Evolutionary conservation across 2,797 vertebrate species (phyloP).

Genomic region (Muscicapa striata): DNA sequence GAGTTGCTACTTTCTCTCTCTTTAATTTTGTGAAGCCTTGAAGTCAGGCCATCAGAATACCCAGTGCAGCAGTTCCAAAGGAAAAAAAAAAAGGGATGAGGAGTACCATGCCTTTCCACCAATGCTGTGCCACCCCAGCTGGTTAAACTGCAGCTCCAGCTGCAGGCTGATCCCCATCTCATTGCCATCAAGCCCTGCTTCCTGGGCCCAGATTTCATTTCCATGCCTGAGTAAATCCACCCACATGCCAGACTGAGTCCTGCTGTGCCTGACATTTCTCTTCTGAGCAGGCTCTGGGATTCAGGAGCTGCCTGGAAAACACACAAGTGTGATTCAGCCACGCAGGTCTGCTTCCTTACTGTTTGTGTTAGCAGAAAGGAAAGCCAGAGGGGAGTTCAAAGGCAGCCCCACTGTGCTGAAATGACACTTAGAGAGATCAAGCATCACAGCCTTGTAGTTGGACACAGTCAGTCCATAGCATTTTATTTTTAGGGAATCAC

Average conservation of each 20-base stretch:
- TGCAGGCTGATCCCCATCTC: not conserved
- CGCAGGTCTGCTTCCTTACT: conserved; percentile 7
- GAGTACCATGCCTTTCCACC: not conserved
- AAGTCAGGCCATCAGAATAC: not conserved
- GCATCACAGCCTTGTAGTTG: not conserved
- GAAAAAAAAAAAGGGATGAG: not conserved
- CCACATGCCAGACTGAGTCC: conserved; percentile 54
- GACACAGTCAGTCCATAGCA: not conserved
- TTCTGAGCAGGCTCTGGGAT: conserved; percentile 38
- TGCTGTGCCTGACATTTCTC: conserved; percentile 58
- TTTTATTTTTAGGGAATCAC: not conserved
- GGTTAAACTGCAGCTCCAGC: conserved; percentile 4
- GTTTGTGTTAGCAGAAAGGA: conserved; percentile 14
- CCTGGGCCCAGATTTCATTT: conserved; percentile 58
- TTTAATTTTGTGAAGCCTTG: not conserved
- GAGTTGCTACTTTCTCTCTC: not conserved
- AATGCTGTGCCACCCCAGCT: not conserved
- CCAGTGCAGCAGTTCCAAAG: not conserved
- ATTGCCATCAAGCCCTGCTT: not conserved
- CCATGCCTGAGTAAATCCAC: conserved; percentile 67
- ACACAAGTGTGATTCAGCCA: conserved; percentile 27
- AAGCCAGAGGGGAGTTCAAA: conserved; percentile 45
- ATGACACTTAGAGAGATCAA: not conserved
- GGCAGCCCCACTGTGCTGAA: not conserved
- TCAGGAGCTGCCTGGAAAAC: conserved; percentile 54